A percentile compares a stretch with the other conserved stretches of the same genome.
These are phyloP conservation scores for Acleris holmiana DNA, from an alignment of 2,888 invertebrate genomes.

Conservation along the genomic window DNA sequence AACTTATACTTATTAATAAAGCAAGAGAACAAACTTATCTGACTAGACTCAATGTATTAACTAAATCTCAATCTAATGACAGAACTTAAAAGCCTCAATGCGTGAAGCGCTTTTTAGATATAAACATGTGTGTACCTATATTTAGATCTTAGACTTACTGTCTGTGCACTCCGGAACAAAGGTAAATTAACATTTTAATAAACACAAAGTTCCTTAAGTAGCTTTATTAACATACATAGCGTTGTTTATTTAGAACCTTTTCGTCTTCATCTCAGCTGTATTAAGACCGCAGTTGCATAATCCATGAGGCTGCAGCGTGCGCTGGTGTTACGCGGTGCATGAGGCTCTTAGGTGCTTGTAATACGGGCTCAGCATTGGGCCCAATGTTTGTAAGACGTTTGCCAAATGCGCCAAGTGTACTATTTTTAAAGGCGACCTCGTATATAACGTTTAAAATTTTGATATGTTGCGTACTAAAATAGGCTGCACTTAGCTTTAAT, in stretches of 20 bases:
- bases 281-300: constrained; percentile 45
- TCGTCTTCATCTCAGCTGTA: constrained; percentile 39
- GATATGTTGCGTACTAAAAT: too few relatives aligned
- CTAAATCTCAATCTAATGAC: too few relatives aligned
- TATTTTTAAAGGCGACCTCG: constrained; percentile 6
- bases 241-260: constrained; percentile 40
- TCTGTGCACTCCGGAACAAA: constrained; percentile 7
- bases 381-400: constrained; percentile 15
- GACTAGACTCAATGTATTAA: too few relatives aligned
- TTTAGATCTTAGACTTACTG: neutral
- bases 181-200: constrained; percentile 34
- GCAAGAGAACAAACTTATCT: too few relatives aligned
- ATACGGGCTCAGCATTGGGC: constrained; percentile 26
- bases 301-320: constrained; percentile 40
- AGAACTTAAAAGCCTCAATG: too few relatives aligned
- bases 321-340: constrained; percentile 35
- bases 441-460: too few relatives aligned
- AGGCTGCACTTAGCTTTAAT: too few relatives aligned
- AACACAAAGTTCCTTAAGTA: constrained; percentile 19
- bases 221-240: constrained; percentile 15
- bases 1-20: too few relatives aligned
- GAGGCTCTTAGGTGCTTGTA: constrained; percentile 28
- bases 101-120: neutral
- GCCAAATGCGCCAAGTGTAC: constrained; percentile 11
- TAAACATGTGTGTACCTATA: too few relatives aligned